Evolutionary conservation across 2,797 vertebrate species (phyloP), one percentile per base, ranked within the genome.

Genomic region (Myripristis murdjan): DNA sequence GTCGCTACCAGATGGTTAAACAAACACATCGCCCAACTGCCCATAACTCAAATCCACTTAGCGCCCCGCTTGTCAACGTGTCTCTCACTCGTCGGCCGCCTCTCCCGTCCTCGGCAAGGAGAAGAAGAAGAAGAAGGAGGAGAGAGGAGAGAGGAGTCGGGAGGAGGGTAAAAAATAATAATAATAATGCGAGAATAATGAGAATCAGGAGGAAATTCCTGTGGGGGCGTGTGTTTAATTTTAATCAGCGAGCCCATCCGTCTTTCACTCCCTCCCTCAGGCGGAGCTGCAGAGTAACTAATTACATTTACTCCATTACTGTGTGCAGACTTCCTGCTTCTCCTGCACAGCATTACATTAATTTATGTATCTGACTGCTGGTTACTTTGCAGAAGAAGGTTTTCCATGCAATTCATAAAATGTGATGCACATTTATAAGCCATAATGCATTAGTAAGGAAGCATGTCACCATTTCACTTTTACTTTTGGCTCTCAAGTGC

Each of bases 1-100:
- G 93, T 95, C 59, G 93, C 95, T 95, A 95, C 93, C 93, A 95
- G 92, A 95, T 94, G 94, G 93, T 94, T 95, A 95, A 95, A 95
- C 93, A 95, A 95, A 95, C 94, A 95, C 92, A 94, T 95, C 93
- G 78, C 86, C 92, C 92, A 93, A 93, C 94, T 94, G 94, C 93
- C 91, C 93, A 95, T 95, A 95, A 95, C 91, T 95, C 95, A 95
- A 92, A 93, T 93, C 94, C 94, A 95, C 93, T 95, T 95, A 95
- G 94, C 93, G 84, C 90, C 83, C 79, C 85, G n/a, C 71, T 85
- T 95, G 94, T 95, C 95, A 94, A 86, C 91, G 64, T 91, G 93
- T 91, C 92, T 92, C 87, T 93, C 91, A 79, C 77, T 86, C 73
- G 70, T 77, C 79, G 87, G 44, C 84, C 68, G 24, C 78, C 74